A percentile compares a stretch with the other conserved stretches of the same genome.
These are phyloP conservation scores for Diabrotica balteata DNA, from an alignment of 2,888 invertebrate genomes.

Conservation along the genomic window DNA sequence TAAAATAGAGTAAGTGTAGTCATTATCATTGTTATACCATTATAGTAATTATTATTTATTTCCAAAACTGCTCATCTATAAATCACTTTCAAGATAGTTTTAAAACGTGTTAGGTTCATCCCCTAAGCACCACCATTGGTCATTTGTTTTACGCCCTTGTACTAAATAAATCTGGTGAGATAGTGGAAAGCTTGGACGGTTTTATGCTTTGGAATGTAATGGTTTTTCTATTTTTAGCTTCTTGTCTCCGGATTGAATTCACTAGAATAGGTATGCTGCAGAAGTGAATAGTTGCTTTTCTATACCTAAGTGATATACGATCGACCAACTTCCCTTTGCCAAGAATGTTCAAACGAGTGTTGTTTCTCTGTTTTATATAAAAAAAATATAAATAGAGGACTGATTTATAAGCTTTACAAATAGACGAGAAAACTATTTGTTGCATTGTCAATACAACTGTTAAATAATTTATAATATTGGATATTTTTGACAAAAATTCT, in stretches of 20 bases:
- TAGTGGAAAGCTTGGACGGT: conserved; percentile 17
- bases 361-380: too few species aligned
- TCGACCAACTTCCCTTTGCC: not conserved
- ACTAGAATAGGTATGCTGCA: conserved; percentile 3
- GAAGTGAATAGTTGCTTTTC: conserved; percentile 16
- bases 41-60: too few species aligned
- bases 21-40: too few species aligned
- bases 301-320: conserved; percentile 15
- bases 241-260: conserved; percentile 9
- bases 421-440: too few species aligned
- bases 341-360: not conserved
- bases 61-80: not conserved
- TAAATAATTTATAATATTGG: too few species aligned
- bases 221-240: conserved; percentile 21
- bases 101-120: too few species aligned
- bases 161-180: conserved; percentile 22
- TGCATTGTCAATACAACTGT: too few species aligned
- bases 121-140: not conserved
- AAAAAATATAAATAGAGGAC: too few species aligned
- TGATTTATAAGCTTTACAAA: too few species aligned
- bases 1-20: too few species aligned
- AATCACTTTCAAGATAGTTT: too few species aligned
- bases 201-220: conserved; percentile 19
- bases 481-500: too few species aligned
- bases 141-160: conserved; percentile 20